A percentile compares a stretch with the other conserved stretches of the same genome.
Evolutionary conservation across 2,113 vertebrate genomes (phyloP).

Genomic region (Mustela lutreola): DNA sequence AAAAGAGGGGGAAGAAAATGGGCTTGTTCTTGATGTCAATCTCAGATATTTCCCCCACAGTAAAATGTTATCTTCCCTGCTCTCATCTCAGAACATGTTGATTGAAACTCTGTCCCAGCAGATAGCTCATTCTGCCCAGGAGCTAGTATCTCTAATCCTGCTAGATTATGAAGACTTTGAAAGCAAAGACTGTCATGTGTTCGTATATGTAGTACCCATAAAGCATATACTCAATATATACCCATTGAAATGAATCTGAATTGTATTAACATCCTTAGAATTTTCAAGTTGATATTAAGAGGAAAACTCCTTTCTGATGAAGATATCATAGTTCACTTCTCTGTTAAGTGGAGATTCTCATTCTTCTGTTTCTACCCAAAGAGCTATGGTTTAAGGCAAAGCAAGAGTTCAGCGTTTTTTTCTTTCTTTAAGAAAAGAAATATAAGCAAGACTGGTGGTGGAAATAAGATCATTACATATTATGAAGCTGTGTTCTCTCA

Average conservation of each 20-base stretch:
- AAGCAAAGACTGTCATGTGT: neutral
- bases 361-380: neutral
- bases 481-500: neutral
- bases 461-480: neutral
- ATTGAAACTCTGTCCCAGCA: neutral
- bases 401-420: neutral
- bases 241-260: neutral
- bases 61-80: neutral
- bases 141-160: neutral
- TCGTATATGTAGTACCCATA: neutral
- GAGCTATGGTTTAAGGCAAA: neutral
- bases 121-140: neutral
- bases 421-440: neutral
- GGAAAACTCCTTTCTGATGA: slow-evolving; percentile 52
- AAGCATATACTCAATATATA: neutral
- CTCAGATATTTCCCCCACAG: neutral
- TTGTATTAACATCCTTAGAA: neutral
- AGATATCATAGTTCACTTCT: neutral
- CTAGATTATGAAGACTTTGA: neutral
- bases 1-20: neutral
- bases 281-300: slow-evolving; percentile 38
- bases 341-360: neutral
- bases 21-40: neutral
- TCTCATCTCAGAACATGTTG: neutral
- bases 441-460: neutral